Conservation (phyloP, 1,140 invertebrate genomes). For the Conopomorpha cramerella region DNA sequence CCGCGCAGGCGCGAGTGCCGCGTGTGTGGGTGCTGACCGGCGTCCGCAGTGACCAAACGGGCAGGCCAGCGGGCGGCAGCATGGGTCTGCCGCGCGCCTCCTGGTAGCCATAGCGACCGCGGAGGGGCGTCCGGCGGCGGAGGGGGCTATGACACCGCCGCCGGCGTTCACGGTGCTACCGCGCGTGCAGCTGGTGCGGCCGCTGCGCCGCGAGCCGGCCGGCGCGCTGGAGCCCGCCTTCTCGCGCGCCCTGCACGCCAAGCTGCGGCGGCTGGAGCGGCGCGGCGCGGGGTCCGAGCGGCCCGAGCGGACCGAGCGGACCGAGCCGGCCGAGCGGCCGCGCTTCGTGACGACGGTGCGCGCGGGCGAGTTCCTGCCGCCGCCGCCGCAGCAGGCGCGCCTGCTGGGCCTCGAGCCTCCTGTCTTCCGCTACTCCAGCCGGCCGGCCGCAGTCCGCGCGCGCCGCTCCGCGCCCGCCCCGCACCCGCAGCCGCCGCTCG, state of each 20-base stretch:
- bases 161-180: too few species aligned
- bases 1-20: conserved; percentile 15
- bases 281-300: conserved; percentile 13
- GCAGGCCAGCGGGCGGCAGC: too few species aligned
- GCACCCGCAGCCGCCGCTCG: background rate
- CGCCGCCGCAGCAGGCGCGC: conserved; percentile 72
- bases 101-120: too few species aligned
- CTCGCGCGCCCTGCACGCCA: conserved; percentile 67
- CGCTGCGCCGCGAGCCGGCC: conserved; percentile 8
- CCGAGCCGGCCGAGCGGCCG: conserved; percentile 25
- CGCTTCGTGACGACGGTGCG: conserved; percentile 80
- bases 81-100: conserved; percentile 8
- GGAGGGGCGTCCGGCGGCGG: too few species aligned
- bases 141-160: too few species aligned
- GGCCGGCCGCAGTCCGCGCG: conserved; percentile 52
- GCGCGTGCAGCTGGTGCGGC: conserved; percentile 4
- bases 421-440: conserved; percentile 65
- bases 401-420: conserved; percentile 65
- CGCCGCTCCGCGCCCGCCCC: conserved; percentile 13
- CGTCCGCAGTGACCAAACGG: conserved; percentile 2
- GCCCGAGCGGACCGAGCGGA: conserved; percentile 19
- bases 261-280: conserved; percentile 65
- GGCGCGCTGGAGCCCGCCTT: conserved; percentile 58
- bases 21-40: background rate
- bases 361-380: conserved; percentile 75